Base-by-base conservation (phyloP, 1,140 invertebrate genomes). In the Bombus breviceps region DNA sequence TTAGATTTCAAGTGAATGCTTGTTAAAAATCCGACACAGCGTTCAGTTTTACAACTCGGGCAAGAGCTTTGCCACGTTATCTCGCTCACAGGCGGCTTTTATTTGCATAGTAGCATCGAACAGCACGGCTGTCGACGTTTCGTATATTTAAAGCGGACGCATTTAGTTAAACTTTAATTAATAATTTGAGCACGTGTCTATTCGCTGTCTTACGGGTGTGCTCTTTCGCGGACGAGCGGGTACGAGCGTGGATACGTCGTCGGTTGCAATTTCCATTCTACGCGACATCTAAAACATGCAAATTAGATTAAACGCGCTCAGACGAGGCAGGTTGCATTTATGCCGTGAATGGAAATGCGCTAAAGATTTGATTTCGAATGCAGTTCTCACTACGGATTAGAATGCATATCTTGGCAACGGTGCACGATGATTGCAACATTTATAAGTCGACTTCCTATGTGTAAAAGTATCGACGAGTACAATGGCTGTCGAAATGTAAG, bases 251-350 rank as follows among this genome's bases (percentile, higher is more conserved):
- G 34, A 78, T 69, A 76, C 74, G 22, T 68, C 62, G 62, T 41
- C 73, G 83, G 76, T 79, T 64, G 83, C 77, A 85, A 78, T 85
- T 85, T 85, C 83, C 83, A 85, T 85, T 85, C 68, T 57, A 37
- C 68, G 25, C 83, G 39, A 69, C 76, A 80, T 57, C 83, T 85
- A 80, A 85, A 85, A 85, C 77, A 85, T 85, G 83, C 83, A 85
- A 85, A 85, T 85, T 85, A 85, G 83, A 85, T 85, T 72, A 85
- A 80, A 79, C 77, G 57, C 77, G 83, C 77, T 80, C 68, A 80
- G 83, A 85, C 68, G 39, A 32, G n/a, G 53, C 66, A 41, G 68
- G 59, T 47, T 47, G 83, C 83, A 72, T 85, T 80, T 85, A 80
- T 53, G 83, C 68, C 28, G 6, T 53, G 83, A 85, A 85, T 85